A percentile compares a stretch with the other conserved stretches of the same genome.
Evolutionary conservation across 2,888 invertebrate species (phyloP).

Genomic region (Zeuzera pyrina): DNA sequence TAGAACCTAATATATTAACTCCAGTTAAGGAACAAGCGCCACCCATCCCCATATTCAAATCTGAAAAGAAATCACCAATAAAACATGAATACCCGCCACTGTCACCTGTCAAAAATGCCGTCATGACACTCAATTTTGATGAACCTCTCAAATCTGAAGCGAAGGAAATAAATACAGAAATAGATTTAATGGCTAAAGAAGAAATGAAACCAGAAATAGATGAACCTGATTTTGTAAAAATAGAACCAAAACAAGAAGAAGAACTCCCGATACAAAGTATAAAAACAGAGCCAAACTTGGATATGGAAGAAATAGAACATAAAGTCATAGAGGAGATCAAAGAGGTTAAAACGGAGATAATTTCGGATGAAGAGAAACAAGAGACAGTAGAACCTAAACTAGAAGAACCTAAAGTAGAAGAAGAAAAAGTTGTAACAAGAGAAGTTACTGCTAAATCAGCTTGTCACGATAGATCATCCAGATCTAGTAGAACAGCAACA

Average conservation of each 20-base stretch:
- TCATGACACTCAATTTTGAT: conserved; percentile 42
- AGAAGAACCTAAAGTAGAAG: conserved; percentile 31
- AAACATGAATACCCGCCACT: conserved; percentile 50
- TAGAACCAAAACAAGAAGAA: conserved; percentile 30
- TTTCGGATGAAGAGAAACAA: conserved; percentile 16
- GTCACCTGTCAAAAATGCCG: conserved; percentile 41
- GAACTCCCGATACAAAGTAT: conserved; percentile 18
- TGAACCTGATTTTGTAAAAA: conserved; percentile 47
- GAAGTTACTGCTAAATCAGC: conserved; percentile 55
- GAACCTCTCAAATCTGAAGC: conserved; percentile 42
- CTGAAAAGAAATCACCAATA: conserved; percentile 51
- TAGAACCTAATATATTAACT: conserved; percentile 31
- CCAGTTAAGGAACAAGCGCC: conserved; percentile 40
- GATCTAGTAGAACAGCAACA: conserved; percentile 44
- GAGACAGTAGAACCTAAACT: conserved; percentile 15
- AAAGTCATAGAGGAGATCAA: conserved; percentile 14
- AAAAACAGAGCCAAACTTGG: conserved; percentile 15
- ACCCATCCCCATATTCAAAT: conserved; percentile 26
- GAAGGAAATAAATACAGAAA: conserved; percentile 40
- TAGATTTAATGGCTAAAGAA: conserved; percentile 58
- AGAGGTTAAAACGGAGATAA: conserved; percentile 12
- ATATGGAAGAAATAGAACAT: conserved; percentile 5
- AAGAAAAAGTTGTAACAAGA: conserved; percentile 41
- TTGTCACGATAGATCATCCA: conserved; percentile 56
- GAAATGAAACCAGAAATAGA: conserved; percentile 58